These are phyloP conservation scores for Chionodraco myersi DNA, from an alignment of 2,113 vertebrate species.

Conservation along the genomic window DNA sequence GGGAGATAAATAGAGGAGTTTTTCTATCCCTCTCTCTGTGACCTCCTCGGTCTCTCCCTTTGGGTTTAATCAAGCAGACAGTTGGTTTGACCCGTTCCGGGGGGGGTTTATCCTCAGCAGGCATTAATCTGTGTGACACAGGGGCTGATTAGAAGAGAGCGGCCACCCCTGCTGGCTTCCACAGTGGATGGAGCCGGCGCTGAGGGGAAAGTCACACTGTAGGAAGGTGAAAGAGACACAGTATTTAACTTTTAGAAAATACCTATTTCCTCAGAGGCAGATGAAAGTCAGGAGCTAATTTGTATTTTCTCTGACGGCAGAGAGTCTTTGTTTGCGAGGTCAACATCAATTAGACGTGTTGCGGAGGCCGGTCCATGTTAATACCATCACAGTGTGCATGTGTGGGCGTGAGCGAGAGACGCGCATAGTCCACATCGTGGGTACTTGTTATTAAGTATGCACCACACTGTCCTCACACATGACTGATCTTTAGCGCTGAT, in stretches of 20 bases:
- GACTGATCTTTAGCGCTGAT: constrained; percentile 59
- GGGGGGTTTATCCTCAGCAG: constrained; percentile 52
- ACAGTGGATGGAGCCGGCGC: constrained; percentile 63
- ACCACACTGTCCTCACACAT: constrained; percentile 56
- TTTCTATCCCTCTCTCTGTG: constrained; percentile 23
- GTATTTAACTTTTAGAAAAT: constrained; percentile 26
- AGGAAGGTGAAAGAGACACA: constrained; percentile 6
- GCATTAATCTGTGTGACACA: constrained; percentile 76
- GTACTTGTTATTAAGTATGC: background rate
- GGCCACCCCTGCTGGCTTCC: constrained; percentile 67
- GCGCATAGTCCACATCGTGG: background rate
- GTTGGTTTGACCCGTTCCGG: constrained; percentile 51
- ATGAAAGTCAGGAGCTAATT: background rate
- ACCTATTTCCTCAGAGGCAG: background rate
- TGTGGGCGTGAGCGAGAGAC: constrained; percentile 5
- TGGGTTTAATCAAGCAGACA: constrained; percentile 70
- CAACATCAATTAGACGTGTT: constrained; percentile 27
- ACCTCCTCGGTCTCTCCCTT: constrained; percentile 45
- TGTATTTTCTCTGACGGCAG: constrained; percentile 37
- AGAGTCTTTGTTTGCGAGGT: constrained; percentile 46
- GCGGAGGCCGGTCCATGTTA: constrained; percentile 16
- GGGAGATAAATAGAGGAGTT: constrained; percentile 51
- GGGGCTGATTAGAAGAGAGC: constrained; percentile 66
- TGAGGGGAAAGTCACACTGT: constrained; percentile 63
- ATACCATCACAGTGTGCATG: constrained; percentile 2